Conservation (phyloP, 2,888 invertebrate genomes). For the Leptopilina syphax region DNA sequence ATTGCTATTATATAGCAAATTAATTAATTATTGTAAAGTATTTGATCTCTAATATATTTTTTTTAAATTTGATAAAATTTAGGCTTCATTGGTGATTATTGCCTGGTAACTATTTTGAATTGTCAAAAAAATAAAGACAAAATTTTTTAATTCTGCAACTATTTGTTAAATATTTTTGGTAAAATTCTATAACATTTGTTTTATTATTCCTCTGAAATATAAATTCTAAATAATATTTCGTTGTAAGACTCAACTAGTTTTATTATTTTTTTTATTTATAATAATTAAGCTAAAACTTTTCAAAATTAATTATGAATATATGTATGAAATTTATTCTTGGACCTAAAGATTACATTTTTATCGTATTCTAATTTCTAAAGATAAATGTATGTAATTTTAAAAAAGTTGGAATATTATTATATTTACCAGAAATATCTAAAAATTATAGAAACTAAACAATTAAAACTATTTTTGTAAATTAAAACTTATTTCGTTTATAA, state of each 20-base stretch:
- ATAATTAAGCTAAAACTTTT: not conserved
- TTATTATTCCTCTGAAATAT: not conserved
- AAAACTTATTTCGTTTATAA: too few species aligned
- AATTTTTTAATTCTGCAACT: not conserved
- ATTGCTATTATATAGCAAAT: too few species aligned
- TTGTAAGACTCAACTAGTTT: conserved; percentile 21
- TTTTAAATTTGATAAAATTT: not conserved
- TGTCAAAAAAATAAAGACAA: not conserved
- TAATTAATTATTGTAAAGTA: not conserved
- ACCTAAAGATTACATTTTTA: not conserved
- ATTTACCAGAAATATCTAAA: too few species aligned
- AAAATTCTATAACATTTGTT: not conserved
- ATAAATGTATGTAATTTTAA: too few species aligned
- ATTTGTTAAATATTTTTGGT: conserved; percentile 2
- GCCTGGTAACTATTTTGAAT: not conserved
- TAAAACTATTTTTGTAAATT: too few species aligned
- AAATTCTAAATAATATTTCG: conserved; percentile 20
- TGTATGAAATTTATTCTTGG: not conserved
- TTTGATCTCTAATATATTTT: not conserved
- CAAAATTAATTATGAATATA: not conserved
- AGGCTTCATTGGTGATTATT: not conserved
- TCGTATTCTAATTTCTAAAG: not conserved
- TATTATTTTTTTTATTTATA: not conserved
- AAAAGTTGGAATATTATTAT: too few species aligned
- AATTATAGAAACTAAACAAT: too few species aligned